Evolutionary conservation across 2,113 vertebrate species (phyloP), one percentile per base, ranked within the genome.

Genomic region (Cryptotis parvus): DNA sequence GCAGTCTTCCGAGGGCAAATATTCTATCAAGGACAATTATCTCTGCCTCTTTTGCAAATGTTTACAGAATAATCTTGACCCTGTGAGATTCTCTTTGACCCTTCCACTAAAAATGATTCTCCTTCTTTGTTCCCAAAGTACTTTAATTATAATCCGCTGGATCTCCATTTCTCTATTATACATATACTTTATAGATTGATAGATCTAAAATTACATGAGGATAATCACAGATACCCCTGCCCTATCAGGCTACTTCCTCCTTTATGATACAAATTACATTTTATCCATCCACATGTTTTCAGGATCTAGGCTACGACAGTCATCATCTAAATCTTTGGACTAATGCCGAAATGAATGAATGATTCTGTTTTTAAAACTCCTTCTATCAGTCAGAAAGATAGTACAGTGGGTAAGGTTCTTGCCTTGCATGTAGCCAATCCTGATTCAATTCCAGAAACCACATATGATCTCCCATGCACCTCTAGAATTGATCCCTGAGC

Each of bases 41-140:
- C 69, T 92, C 69, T 79, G 39, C 39, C 31, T 58, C 14, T 74
- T n/a, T 33, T 69, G 22, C 29, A 74, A 82, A 88, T 90, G 72
- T 79, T 89, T 92, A 45, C 91, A 82, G 80, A 91, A 82, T 78
- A 65, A 74, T 86, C 75, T 82, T 73, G 77, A 79, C 33, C 49
- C 39, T 83, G 33, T 52, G 39, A 70, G 68, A 84, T 83, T 91
- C 87, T 78, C 49, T 91, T 52, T 72, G 49, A 72, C 55, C 15
- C 75, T 43, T 9, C 61, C 61, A 70, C 12, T 72, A 78, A 90
- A 93, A 45, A 76, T 18, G 31, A 61, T 33, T 16, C 63, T 76
- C 45, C 15, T 87, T 39, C n/a, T 58, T 12, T 63, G 27, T 4
- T 58, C 39, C 24, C 66, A 88, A 3, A 43, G n/a, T 35, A 41